Conservation (phyloP, 2,113 vertebrate genomes). For the Aspiorhynchus laticeps region DNA sequence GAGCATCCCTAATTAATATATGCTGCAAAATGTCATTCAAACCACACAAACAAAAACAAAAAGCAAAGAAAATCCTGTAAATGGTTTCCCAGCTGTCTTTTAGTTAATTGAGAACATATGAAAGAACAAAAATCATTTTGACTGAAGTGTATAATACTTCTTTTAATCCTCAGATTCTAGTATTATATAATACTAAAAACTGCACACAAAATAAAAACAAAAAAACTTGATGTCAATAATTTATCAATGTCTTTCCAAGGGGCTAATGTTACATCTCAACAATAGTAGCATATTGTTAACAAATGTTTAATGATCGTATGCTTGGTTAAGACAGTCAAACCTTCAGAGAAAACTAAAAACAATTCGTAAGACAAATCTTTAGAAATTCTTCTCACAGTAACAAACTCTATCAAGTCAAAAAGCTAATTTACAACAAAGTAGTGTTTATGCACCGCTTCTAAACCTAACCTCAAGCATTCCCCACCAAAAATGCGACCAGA, state of each 20-base stretch:
- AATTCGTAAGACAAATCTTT: conserved; percentile 9
- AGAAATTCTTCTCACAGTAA: conserved; percentile 25
- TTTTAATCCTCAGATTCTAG: conserved; percentile 37
- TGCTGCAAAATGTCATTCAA: too few species aligned
- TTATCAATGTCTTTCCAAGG: background rate
- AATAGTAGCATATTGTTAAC: conserved; percentile 24
- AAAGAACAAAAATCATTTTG: conserved; percentile 5
- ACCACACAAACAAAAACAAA: too few species aligned
- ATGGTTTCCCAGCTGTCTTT: background rate
- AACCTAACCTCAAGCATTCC: background rate
- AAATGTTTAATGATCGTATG: background rate
- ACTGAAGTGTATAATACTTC: conserved; percentile 22
- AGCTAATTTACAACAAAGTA: conserved; percentile 20
- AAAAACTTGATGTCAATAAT: conserved; percentile 10
- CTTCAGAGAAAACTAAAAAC: conserved; percentile 11
- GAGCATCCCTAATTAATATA: too few species aligned
- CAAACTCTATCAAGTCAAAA: conserved; percentile 13
- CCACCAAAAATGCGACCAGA: background rate
- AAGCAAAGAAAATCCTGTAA: too few species aligned
- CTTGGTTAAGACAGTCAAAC: conserved; percentile 8
- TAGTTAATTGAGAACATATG: background rate
- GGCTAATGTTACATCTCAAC: background rate
- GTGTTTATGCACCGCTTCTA: conserved; percentile 13
- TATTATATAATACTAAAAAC: conserved; percentile 33
- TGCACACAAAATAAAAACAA: conserved; percentile 16